Conservation (phyloP, 2,888 invertebrate genomes). For the Agriotes lineatus region DNA sequence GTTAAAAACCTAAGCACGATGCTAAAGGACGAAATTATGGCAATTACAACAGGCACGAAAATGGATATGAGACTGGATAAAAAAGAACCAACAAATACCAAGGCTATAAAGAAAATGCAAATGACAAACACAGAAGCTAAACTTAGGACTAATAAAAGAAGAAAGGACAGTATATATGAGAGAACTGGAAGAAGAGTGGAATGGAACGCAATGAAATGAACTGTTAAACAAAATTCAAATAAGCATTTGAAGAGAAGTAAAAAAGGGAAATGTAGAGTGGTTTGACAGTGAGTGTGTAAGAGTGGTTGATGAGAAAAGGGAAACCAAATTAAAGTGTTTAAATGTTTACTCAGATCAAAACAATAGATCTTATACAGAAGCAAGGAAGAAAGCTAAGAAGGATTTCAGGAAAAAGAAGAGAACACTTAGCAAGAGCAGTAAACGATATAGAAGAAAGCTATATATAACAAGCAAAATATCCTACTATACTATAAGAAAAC, state of each 20-base stretch:
- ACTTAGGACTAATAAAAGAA: too few species aligned
- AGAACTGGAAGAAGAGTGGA: too few species aligned
- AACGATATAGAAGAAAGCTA: not conserved
- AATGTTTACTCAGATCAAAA: not conserved
- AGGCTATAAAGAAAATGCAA: too few species aligned
- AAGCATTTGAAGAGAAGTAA: not conserved
- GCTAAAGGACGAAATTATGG: too few species aligned
- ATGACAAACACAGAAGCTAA: too few species aligned
- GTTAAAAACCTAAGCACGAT: too few species aligned
- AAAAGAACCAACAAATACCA: too few species aligned
- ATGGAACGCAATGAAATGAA: not conserved
- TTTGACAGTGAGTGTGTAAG: too few species aligned
- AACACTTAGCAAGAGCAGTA: not conserved
- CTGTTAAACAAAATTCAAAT: not conserved
- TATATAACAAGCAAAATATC: not conserved
- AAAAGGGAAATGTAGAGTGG: too few species aligned
- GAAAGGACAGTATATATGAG: too few species aligned
- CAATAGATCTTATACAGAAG: not conserved
- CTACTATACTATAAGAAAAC: not conserved
- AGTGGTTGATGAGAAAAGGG: not conserved
- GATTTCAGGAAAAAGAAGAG: not conserved
- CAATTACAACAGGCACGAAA: too few species aligned
- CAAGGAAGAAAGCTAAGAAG: not conserved
- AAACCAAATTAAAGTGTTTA: constrained; percentile 1
- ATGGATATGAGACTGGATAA: too few species aligned